A percentile compares a stretch with the other conserved stretches of the same genome.
phyloP scores from a whole-genome alignment of 2,797 vertebrate genomes.

The Enteromius anoplus region DNA sequence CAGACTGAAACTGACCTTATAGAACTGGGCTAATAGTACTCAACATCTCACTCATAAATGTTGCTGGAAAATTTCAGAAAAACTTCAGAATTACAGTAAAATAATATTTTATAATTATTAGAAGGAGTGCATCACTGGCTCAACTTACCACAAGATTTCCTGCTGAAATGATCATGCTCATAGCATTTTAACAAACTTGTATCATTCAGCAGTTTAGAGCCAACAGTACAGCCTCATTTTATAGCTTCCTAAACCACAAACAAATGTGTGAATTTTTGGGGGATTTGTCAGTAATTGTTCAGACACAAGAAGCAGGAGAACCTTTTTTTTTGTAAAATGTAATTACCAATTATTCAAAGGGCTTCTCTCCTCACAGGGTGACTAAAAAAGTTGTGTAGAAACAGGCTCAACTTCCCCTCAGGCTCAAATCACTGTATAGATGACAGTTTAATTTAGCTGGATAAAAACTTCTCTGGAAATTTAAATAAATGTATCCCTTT shows the following conservation, averaged over 20 bases:
- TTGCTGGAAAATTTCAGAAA: neutral
- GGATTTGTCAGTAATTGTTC: neutral
- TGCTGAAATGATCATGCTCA: too few relatives aligned
- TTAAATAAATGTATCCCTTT: neutral
- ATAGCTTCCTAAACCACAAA: too few relatives aligned
- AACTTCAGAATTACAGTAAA: neutral
- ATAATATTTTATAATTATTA: neutral
- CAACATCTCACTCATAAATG: neutral
- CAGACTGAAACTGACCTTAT: neutral
- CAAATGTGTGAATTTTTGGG: too few relatives aligned
- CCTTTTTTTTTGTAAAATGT: neutral
- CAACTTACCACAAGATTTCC: neutral
- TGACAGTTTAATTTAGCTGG: neutral
- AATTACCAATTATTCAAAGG: neutral
- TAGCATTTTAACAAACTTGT: too few relatives aligned
- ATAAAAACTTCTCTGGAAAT: neutral
- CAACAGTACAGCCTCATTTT: too few relatives aligned
- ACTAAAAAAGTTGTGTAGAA: neutral
- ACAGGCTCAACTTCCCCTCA: neutral
- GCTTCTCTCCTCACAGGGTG: neutral
- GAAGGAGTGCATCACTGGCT: neutral
- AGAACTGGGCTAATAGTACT: neutral
- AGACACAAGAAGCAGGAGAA: neutral
- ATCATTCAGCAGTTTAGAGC: too few relatives aligned
- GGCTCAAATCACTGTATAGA: neutral